Evolutionary conservation across 2,113 vertebrate genomes (phyloP).

Genomic region (Callocephalon fimbriatum): DNA sequence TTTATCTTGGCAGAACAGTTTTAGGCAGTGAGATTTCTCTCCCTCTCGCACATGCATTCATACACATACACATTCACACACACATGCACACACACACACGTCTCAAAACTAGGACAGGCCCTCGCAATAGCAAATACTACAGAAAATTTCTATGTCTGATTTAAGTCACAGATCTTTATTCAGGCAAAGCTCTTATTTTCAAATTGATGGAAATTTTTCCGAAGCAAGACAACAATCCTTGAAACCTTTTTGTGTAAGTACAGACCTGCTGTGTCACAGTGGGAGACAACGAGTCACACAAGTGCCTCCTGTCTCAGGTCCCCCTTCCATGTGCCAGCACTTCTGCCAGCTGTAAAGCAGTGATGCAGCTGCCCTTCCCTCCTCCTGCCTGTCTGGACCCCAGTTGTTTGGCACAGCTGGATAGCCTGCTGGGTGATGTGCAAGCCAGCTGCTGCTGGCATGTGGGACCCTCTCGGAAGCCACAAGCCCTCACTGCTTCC

Average conservation of each 20-base stretch:
- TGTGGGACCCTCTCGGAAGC: not conserved
- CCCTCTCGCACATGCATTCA: not conserved
- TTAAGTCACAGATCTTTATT: not conserved
- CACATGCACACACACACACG: not conserved
- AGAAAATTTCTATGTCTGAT: not conserved
- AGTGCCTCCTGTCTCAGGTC: not conserved
- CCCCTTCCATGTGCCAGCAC: not conserved
- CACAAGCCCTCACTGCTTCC: not conserved
- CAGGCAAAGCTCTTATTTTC: not conserved
- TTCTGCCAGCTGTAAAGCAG: not conserved
- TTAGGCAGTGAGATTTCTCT: constrained; percentile 65
- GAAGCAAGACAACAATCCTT: not conserved
- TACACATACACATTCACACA: not conserved
- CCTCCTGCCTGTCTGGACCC: not conserved
- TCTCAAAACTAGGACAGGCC: constrained; percentile 7
- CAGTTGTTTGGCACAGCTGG: not conserved
- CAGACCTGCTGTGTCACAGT: not conserved
- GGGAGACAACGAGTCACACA: accelerated
- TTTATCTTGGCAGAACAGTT: constrained; percentile 74
- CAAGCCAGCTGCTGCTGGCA: not conserved
- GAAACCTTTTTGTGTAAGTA: not conserved
- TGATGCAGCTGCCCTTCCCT: accelerated
- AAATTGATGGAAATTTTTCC: not conserved
- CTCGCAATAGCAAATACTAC: constrained; percentile 5
- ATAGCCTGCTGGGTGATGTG: not conserved